Evolutionary conservation across 2,113 vertebrate genomes (phyloP).

Genomic region (human): GRCh38 chr11:97457501-97458000

Average conservation of each 20-base stretch:
- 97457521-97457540: not conserved
- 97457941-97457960: too few relatives aligned
- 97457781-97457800: not conserved
- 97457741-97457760: not conserved
- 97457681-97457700: not conserved
- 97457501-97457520: not conserved
- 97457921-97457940: not conserved
- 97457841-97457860: not conserved
- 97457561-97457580: not conserved
- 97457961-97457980: not conserved
- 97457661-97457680: not conserved
- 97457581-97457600: not conserved
- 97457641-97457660: not conserved
- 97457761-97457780: not conserved
- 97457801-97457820: not conserved
- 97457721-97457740: not conserved
- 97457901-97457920: not conserved
- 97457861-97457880: not conserved
- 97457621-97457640: not conserved
- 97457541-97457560: not conserved
- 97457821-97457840: not conserved
- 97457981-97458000: not conserved
- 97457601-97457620: not conserved
- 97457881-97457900: not conserved
- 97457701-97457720: not conserved